Percentiles rank a stretch among this genome's conserved stretches.
These are phyloP conservation scores for Exocentrus adspersus DNA, from an alignment of 2,888 invertebrate genomes.

Conservation along the genomic window DNA sequence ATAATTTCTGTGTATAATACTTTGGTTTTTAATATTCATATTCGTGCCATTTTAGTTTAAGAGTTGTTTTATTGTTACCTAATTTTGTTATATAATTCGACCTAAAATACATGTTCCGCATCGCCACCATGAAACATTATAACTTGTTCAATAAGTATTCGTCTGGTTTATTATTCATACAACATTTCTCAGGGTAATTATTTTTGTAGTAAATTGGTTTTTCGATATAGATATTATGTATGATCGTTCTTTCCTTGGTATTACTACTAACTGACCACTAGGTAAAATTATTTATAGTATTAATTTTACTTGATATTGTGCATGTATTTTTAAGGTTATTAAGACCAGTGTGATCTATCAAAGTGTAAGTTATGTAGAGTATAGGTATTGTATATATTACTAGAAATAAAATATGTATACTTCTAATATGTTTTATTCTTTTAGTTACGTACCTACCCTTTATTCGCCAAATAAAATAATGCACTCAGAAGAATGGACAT, in stretches of 20 bases:
- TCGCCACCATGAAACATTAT: constrained; percentile 25
- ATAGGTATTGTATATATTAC: constrained; percentile 57
- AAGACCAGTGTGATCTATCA: constrained; percentile 61
- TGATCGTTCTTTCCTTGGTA: constrained; percentile 12
- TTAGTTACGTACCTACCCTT: too few relatives aligned
- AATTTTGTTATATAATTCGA: constrained; percentile 47
- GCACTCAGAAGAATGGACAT: too few relatives aligned
- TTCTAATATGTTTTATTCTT: constrained; percentile 50
- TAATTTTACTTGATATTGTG: constrained; percentile 51
- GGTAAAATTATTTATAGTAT: constrained; percentile 25
- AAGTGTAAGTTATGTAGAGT: constrained; percentile 55
- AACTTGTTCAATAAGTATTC: constrained; percentile 16
- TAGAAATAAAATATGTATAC: constrained; percentile 61
- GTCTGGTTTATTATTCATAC: constrained; percentile 21
- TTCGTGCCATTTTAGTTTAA: constrained; percentile 53
- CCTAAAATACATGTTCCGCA: constrained; percentile 52
- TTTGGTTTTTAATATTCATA: constrained; percentile 38
- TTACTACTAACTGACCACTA: constrained; percentile 15
- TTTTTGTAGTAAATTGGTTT: constrained; percentile 26
- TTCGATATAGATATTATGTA: constrained; percentile 14
- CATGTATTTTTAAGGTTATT: constrained; percentile 60
- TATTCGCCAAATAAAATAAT: too few relatives aligned
- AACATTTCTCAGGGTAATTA: constrained; percentile 41
- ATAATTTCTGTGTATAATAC: neutral
- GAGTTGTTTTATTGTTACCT: constrained; percentile 53